phyloP scores from a whole-genome alignment of 2,113 vertebrate genomes.

The Lamprologus callipterus region DNA sequence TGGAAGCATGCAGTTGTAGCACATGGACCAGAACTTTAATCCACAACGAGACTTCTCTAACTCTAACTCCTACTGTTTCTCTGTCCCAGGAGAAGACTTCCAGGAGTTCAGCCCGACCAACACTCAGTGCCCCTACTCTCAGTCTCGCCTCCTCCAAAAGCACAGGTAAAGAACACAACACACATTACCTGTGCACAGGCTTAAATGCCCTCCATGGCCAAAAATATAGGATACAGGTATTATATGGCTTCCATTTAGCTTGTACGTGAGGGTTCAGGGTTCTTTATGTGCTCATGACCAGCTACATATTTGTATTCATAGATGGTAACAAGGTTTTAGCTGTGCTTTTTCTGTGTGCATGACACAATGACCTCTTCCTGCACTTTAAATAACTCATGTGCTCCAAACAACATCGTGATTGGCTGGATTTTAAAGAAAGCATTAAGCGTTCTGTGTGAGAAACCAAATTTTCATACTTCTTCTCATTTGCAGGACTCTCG shows the following conservation, averaged over 20 bases:
- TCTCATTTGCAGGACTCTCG: not conserved
- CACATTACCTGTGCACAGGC: not conserved
- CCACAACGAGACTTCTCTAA: not conserved
- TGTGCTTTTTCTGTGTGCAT: not conserved
- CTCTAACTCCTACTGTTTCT: not conserved
- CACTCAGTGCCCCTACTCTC: slow-evolving; percentile 70
- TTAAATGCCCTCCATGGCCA: not conserved
- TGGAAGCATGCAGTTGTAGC: not conserved
- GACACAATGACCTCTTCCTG: not conserved
- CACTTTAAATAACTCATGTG: not conserved
- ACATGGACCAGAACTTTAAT: rapidly evolving
- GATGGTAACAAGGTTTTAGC: not conserved
- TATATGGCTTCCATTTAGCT: not conserved
- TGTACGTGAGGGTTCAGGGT: not conserved
- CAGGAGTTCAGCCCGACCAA: slow-evolving; percentile 86
- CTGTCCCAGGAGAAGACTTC: slow-evolving; percentile 78
- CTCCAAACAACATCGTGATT: not conserved
- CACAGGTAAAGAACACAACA: slow-evolving; percentile 22
- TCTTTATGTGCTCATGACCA: not conserved
- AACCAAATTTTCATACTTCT: not conserved
- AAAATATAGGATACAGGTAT: not conserved
- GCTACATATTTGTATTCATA: not conserved
- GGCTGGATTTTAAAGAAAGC: not conserved
- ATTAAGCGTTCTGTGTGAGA: rapidly evolving
- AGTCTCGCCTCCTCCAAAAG: slow-evolving; percentile 9